Evolutionary conservation across 2,888 invertebrate species (phyloP).

Genomic region (Ectobius pallidus): DNA sequence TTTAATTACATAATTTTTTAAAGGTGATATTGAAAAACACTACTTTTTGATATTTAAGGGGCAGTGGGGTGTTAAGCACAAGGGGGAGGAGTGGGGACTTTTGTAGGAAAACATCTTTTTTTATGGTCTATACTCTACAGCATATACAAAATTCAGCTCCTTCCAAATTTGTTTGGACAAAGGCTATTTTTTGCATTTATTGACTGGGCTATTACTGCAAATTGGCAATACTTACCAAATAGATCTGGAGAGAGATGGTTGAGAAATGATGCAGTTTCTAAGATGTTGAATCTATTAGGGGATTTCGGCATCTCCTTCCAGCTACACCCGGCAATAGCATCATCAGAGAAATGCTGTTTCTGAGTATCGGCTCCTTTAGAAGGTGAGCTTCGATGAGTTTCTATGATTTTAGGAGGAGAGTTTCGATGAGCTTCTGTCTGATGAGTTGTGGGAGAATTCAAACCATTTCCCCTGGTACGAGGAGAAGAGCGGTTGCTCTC

Average conservation of each 20-base stretch:
- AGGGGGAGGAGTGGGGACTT: too few species aligned
- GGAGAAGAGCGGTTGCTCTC: constrained; percentile 38
- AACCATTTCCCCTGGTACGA: constrained; percentile 32
- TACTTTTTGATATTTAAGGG: too few species aligned
- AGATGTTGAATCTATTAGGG: constrained; percentile 49
- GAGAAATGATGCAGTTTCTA: constrained; percentile 53
- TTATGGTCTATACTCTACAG: too few species aligned
- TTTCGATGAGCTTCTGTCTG: constrained; percentile 32
- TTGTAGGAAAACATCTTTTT: too few species aligned
- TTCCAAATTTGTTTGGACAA: too few species aligned
- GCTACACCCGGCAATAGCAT: constrained; percentile 27
- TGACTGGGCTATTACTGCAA: too few species aligned
- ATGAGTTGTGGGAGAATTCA: constrained; percentile 35
- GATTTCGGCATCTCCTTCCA: constrained; percentile 46
- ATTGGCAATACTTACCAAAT: too few species aligned
- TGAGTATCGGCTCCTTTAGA: constrained; percentile 7
- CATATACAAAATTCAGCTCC: too few species aligned
- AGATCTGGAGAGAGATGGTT: constrained; percentile 54
- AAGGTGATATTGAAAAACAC: too few species aligned
- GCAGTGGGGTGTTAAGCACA: too few species aligned
- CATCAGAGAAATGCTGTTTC: constrained; percentile 19
- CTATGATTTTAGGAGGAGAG: constrained; percentile 31
- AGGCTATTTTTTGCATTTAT: too few species aligned
- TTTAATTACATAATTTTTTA: too few species aligned
- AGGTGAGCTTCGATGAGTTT: constrained; percentile 27